These are phyloP conservation scores for Nestor notabilis DNA, from an alignment of 2,113 vertebrate genomes.

Conservation along the genomic window DNA sequence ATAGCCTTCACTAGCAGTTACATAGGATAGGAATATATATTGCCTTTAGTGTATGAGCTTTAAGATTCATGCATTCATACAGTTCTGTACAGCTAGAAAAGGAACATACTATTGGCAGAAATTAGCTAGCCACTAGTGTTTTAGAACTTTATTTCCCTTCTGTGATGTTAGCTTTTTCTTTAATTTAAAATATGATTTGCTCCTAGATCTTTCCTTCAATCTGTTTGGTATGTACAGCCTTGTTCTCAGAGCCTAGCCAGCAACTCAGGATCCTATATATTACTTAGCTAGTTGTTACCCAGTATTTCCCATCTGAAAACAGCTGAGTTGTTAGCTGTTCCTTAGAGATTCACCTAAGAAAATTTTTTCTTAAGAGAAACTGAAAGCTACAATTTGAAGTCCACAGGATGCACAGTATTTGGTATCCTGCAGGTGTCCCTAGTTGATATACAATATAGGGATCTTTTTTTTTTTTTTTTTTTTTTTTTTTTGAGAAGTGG, in stretches of 20 bases:
- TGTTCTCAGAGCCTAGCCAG: not conserved
- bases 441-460: not conserved
- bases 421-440: not conserved
- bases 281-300: not conserved
- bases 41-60: not conserved
- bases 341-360: not conserved
- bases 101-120: not conserved
- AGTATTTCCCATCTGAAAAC: not conserved
- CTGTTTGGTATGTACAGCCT: not conserved
- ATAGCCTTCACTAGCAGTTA: not conserved
- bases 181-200: not conserved
- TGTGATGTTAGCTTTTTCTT: not conserved
- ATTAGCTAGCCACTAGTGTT: not conserved
- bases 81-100: not conserved
- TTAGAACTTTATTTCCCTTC: not conserved
- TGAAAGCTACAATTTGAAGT: not conserved
- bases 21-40: not conserved
- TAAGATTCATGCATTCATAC: not conserved
- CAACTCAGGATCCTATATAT: not conserved
- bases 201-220: not conserved
- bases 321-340: not conserved
- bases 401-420: not conserved
- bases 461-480: not conserved
- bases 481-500: not conserved
- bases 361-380: not conserved